Conservation (phyloP, 2,888 invertebrate genomes). For the Plutella xylostella region DNA sequence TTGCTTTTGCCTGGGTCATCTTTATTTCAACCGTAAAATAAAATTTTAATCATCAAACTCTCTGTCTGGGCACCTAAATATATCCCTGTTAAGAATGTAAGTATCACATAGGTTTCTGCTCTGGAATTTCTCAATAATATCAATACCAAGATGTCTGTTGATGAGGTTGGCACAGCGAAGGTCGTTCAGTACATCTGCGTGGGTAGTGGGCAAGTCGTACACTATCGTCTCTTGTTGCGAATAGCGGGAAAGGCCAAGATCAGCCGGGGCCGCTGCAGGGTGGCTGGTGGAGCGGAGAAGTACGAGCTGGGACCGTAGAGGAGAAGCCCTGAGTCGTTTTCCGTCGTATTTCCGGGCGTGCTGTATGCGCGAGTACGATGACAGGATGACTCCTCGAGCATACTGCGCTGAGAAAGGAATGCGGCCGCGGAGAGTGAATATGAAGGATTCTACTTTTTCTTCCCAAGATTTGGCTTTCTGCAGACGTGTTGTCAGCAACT, state of each 20-base stretch:
- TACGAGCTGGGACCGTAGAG: conserved; percentile 28
- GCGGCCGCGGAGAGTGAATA: conserved; percentile 19
- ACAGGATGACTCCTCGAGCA: conserved; percentile 23
- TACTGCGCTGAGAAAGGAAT: conserved; percentile 27
- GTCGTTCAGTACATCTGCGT: conserved; percentile 23
- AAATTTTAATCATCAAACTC: not conserved
- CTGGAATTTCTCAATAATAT: conserved; percentile 19
- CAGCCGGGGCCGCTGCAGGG: not conserved
- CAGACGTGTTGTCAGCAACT: conserved; percentile 20
- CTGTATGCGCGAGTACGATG: conserved; percentile 26
- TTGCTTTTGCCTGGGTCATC: too few relatives aligned
- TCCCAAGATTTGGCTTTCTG: conserved; percentile 21
- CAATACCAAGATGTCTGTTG: conserved; percentile 29
- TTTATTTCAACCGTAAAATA: too few relatives aligned
- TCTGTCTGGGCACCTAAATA: not conserved
- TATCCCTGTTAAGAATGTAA: not conserved
- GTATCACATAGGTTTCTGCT: not conserved
- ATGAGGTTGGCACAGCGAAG: conserved; percentile 28
- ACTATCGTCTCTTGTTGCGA: conserved; percentile 24
- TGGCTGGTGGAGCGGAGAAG: conserved; percentile 21
- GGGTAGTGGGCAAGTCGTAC: conserved; percentile 25
- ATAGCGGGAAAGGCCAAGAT: conserved; percentile 20
- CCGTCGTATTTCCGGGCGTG: conserved; percentile 29
- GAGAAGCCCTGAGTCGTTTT: conserved; percentile 9
- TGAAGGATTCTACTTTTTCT: conserved; percentile 23